These are phyloP conservation scores for Semicossyphus pulcher DNA, from an alignment of 2,113 vertebrate species.

Conservation along the genomic window DNA sequence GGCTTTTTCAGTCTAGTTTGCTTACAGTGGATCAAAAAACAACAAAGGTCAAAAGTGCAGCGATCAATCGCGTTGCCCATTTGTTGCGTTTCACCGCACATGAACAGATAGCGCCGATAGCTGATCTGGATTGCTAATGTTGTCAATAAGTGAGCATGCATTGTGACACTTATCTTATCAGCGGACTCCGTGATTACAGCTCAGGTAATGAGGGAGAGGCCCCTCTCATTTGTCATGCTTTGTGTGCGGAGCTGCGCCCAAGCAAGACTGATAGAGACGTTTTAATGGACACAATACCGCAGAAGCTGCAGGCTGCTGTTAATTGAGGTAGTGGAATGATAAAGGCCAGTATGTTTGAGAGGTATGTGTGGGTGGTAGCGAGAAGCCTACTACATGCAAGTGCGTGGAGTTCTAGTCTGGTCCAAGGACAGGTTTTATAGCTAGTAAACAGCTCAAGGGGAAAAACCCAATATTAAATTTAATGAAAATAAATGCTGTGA, in stretches of 20 bases:
- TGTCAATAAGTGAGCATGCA: slow-evolving; percentile 57
- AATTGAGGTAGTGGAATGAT: slow-evolving; percentile 47
- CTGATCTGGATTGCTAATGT: slow-evolving; percentile 35
- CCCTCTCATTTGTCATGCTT: slow-evolving; percentile 70
- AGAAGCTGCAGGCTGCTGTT: slow-evolving; percentile 36
- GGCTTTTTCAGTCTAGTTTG: background rate
- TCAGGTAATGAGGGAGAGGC: slow-evolving; percentile 68
- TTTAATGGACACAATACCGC: slow-evolving; percentile 36
- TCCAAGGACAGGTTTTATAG: slow-evolving; percentile 5
- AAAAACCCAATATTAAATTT: background rate
- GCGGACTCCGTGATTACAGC: slow-evolving; percentile 65
- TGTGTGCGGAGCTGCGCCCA: slow-evolving; percentile 46
- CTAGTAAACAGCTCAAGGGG: background rate
- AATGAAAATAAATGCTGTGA: slow-evolving; percentile 1
- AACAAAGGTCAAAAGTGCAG: slow-evolving; percentile 39
- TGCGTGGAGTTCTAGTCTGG: background rate
- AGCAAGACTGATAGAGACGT: slow-evolving; percentile 55
- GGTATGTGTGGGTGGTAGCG: slow-evolving; percentile 3
- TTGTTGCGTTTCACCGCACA: slow-evolving; percentile 35
- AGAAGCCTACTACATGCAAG: slow-evolving; percentile 24
- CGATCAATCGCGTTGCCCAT: slow-evolving; percentile 17
- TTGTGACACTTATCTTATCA: slow-evolving; percentile 68
- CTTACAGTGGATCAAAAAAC: slow-evolving; percentile 1
- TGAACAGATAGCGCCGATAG: slow-evolving; percentile 32
- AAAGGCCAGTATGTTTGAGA: slow-evolving; percentile 26